These are phyloP conservation scores for Oncopodura yosiiana DNA, from an alignment of 1,140 invertebrate genomes.

Conservation along the genomic window DNA sequence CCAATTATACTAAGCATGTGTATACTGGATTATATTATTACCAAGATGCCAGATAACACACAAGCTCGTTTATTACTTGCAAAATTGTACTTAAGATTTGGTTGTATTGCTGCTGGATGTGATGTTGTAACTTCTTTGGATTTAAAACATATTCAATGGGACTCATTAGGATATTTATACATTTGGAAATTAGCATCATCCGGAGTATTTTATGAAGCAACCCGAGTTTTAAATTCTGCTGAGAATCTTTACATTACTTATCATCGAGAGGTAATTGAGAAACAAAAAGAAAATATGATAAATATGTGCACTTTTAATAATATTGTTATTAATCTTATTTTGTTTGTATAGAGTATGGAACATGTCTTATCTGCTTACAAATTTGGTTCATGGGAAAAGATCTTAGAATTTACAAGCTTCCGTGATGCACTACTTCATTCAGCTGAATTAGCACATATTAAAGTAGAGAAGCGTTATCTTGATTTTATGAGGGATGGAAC, in stretches of 20 bases:
- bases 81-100: conserved; percentile 59
- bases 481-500: conserved; percentile 40
- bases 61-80: conserved; percentile 64
- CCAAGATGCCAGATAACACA: conserved; percentile 63
- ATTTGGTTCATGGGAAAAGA: conserved; percentile 84
- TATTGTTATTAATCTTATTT: conserved; percentile 29
- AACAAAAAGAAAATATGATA: conserved; percentile 1
- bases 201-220: conserved; percentile 56
- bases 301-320: neutral
- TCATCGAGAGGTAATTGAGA: conserved; percentile 64
- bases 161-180: conserved; percentile 78
- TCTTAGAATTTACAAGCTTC: conserved; percentile 81
- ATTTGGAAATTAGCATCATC: conserved; percentile 58
- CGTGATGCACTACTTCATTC: conserved; percentile 69
- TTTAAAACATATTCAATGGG: conserved; percentile 87
- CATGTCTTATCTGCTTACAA: conserved; percentile 86
- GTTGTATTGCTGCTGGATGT: conserved; percentile 40
- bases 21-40: conserved; percentile 58
- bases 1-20: conserved; percentile 41
- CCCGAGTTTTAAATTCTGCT: conserved; percentile 55
- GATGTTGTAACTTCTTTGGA: conserved; percentile 52
- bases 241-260: conserved; percentile 77
- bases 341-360: conserved; percentile 64
- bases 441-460: conserved; percentile 63
- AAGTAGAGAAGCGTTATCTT: conserved; percentile 66